Percentiles rank a stretch among this genome's conserved stretches.
Evolutionary conservation across 2,797 vertebrate species (phyloP).

Genomic region (Takifugu ocellatus): DNA sequence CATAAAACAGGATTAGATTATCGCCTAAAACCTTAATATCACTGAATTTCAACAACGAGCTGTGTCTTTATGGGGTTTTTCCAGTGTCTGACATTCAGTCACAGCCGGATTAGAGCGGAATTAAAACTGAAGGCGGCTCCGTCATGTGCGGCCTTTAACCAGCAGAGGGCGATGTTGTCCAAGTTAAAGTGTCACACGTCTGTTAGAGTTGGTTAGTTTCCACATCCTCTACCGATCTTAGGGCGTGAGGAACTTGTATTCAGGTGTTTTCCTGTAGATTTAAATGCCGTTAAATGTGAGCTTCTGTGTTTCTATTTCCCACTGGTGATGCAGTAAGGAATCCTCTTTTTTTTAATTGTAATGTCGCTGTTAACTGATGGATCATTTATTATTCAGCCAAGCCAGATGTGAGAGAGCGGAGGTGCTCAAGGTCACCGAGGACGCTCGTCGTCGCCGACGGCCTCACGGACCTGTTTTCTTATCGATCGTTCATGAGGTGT

Average conservation of each 20-base stretch:
- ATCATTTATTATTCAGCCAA: conserved; percentile 42
- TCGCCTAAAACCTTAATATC: neutral
- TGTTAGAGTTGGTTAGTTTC: too few relatives aligned
- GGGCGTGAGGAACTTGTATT: too few relatives aligned
- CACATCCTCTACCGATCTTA: too few relatives aligned
- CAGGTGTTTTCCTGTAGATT: too few relatives aligned
- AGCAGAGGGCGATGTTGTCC: conserved; percentile 63
- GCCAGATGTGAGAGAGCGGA: conserved; percentile 32
- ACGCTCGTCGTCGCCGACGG: conserved; percentile 27
- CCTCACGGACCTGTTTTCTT: conserved; percentile 1
- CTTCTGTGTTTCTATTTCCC: too few relatives aligned
- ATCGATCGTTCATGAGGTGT: neutral
- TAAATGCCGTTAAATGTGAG: too few relatives aligned
- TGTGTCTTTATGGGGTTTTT: conserved; percentile 7
- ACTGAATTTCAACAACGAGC: conserved; percentile 10
- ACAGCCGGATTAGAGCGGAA: neutral
- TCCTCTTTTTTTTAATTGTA: neutral
- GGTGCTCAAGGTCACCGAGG: conserved; percentile 36
- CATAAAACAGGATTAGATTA: conserved; percentile 10
- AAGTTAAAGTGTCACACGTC: conserved; percentile 20
- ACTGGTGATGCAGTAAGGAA: too few relatives aligned
- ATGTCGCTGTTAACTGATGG: conserved; percentile 37
- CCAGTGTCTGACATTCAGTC: neutral
- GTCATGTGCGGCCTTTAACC: conserved; percentile 18
- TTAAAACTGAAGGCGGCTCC: neutral